Percentiles rank a stretch among this genome's conserved stretches.
phyloP scores from a whole-genome alignment of 2,888 invertebrate genomes.

The Epiblema foenella region DNA sequence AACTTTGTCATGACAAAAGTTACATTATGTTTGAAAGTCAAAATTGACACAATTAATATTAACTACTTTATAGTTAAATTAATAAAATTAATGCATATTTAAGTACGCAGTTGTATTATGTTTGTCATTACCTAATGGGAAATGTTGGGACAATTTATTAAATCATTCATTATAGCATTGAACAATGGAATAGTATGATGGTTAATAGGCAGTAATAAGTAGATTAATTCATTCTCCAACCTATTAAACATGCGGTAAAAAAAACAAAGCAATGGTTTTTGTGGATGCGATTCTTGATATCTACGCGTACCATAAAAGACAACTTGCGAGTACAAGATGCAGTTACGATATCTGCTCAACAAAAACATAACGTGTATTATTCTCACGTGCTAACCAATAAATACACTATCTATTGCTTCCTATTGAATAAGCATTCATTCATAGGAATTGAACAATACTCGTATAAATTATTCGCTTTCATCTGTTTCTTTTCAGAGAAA shows the following conservation, averaged over 20 bases:
- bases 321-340: background rate
- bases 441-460: constrained; percentile 38
- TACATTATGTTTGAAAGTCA: background rate
- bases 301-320: constrained; percentile 5
- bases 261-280: constrained; percentile 17
- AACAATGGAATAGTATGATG: background rate
- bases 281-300: background rate
- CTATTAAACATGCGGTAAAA: constrained; percentile 13
- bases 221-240: background rate
- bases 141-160: background rate
- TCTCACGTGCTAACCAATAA: constrained; percentile 33
- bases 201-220: background rate
- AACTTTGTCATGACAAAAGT: too few species aligned
- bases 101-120: background rate
- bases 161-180: background rate
- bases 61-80: background rate
- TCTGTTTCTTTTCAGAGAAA: constrained; percentile 8
- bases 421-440: constrained; percentile 29
- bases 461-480: constrained; percentile 38
- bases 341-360: constrained; percentile 24
- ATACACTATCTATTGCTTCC: constrained; percentile 29
- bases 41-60: background rate
- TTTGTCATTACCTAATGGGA: background rate
- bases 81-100: background rate
- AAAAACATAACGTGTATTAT: constrained; percentile 27